Evolutionary conservation across 1,140 invertebrate species (phyloP).

Genomic region (Eueides isabella): DNA sequence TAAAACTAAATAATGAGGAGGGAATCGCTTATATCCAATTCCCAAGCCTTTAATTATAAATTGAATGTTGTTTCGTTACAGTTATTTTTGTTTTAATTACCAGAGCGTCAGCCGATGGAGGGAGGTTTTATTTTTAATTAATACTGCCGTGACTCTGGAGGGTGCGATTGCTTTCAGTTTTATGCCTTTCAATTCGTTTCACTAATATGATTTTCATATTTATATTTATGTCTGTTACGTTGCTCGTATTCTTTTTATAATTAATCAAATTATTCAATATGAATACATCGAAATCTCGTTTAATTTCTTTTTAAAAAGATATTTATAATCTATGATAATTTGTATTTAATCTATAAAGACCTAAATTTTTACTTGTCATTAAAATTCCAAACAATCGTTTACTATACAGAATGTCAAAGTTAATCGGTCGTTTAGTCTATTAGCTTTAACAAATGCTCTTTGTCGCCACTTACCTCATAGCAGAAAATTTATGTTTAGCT

Average conservation of each 20-base stretch:
- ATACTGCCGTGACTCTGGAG: conserved; percentile 58
- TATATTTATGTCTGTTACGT: neutral
- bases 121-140: conserved; percentile 72
- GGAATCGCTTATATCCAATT: conserved; percentile 16
- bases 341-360: too few species aligned
- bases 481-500: conserved; percentile 14
- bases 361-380: too few species aligned
- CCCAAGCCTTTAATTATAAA: conserved; percentile 26
- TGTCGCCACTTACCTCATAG: conserved; percentile 20
- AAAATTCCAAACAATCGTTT: neutral
- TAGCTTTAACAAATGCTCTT: neutral
- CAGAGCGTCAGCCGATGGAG: conserved; percentile 49
- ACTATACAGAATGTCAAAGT: neutral
- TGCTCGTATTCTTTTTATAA: neutral
- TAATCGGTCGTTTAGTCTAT: conserved; percentile 1
- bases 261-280: neutral
- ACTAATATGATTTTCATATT: conserved; percentile 27
- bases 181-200: conserved; percentile 50
- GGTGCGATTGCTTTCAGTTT: conserved; percentile 56
- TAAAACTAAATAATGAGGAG: conserved; percentile 16
- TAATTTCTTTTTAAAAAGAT: neutral
- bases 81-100: conserved; percentile 70
- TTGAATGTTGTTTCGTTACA: conserved; percentile 25
- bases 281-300: neutral
- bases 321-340: too few species aligned